phyloP scores from a whole-genome alignment of 2,797 vertebrate genomes.

The Rhabdomys pumilio region DNA sequence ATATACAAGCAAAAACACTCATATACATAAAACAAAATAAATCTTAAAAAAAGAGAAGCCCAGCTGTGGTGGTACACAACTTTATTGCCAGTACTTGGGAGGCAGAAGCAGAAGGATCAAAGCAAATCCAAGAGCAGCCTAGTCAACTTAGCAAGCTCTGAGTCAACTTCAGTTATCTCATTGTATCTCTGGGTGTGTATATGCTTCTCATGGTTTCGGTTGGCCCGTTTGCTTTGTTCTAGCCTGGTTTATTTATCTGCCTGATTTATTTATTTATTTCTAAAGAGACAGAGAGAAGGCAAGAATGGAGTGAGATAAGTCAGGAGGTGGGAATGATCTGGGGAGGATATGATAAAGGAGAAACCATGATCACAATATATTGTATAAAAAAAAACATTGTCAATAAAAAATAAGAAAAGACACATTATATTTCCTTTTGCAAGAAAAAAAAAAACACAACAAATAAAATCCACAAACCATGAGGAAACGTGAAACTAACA shows the following conservation, averaged over 20 bases:
- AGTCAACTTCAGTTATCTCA: neutral
- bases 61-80: neutral
- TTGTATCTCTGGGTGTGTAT: neutral
- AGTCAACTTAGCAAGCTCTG: neutral
- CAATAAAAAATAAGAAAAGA: neutral
- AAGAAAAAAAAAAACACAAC: neutral
- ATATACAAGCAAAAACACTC: neutral
- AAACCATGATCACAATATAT: neutral
- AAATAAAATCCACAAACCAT: neutral
- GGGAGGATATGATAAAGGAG: neutral
- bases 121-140: neutral
- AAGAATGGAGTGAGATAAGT: neutral
- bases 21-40: neutral
- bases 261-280: neutral
- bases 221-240: neutral
- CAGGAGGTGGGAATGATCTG: neutral
- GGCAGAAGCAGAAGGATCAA: neutral
- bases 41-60: neutral
- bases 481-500: slow-evolving; percentile 54
- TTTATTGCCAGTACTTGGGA: neutral
- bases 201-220: neutral
- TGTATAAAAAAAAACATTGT: neutral
- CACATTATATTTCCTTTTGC: no score
- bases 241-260: neutral
- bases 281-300: neutral